Evolutionary conservation across 2,888 invertebrate genomes (phyloP).

Genomic region (Hydrotaea diabolus): DNA sequence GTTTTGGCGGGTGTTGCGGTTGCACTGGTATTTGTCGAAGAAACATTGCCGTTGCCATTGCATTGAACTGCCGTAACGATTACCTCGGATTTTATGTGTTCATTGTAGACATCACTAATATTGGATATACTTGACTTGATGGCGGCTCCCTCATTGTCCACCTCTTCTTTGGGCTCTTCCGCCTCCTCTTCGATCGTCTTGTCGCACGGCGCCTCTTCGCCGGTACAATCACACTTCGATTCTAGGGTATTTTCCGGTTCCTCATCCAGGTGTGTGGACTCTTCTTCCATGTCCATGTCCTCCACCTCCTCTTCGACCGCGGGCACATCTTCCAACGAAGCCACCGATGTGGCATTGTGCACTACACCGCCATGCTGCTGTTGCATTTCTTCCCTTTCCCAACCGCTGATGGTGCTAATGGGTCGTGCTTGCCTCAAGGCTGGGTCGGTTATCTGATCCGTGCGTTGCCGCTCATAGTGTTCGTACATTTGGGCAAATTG

Average conservation of each 20-base stretch:
- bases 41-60: conserved; percentile 61
- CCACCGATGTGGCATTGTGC: conserved; percentile 70
- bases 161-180: conserved; percentile 51
- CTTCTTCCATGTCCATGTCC: conserved; percentile 65
- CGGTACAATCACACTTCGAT: conserved; percentile 23
- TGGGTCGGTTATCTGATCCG: conserved; percentile 97
- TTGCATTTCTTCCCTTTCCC: conserved; percentile 86
- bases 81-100: conserved; percentile 79
- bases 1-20: conserved; percentile 42
- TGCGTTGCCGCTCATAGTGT: conserved; percentile 95
- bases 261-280: conserved; percentile 66
- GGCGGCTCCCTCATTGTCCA: conserved; percentile 48
- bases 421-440: conserved; percentile 95
- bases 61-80: conserved; percentile 71
- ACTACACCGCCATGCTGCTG: conserved; percentile 75
- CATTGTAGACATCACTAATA: conserved; percentile 81
- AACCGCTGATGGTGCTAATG: conserved; percentile 97
- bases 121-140: conserved; percentile 74
- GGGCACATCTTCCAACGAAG: conserved; percentile 77
- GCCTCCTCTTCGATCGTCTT: conserved; percentile 37
- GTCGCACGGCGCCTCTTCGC: conserved; percentile 67
- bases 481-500: conserved; percentile 99
- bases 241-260: conserved; percentile 61
- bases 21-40: conserved; percentile 44
- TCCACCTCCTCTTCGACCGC: conserved; percentile 72